A percentile compares a stretch with the other conserved stretches of the same genome.
phyloP scores from a whole-genome alignment of 2,888 invertebrate genomes.

The Rambutsinella grinnellia region DNA sequence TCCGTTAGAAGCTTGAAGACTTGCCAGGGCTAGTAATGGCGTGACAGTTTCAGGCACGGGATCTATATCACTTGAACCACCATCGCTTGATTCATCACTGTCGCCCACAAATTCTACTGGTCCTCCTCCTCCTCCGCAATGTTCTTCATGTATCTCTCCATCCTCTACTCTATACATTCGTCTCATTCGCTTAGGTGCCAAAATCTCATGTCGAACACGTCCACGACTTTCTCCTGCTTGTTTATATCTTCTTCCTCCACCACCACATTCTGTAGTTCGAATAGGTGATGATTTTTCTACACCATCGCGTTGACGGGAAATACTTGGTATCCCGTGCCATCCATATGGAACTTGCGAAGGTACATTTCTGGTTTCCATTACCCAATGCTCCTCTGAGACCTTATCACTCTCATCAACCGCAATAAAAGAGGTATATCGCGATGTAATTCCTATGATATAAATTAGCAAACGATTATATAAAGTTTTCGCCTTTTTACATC shows the following conservation, averaged over 20 bases:
- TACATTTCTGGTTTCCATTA: constrained; percentile 60
- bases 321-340: constrained; percentile 52
- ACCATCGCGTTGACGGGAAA: too few species aligned
- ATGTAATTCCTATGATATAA: constrained; percentile 55
- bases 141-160: not conserved
- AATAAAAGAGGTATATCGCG: constrained; percentile 63
- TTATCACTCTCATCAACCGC: constrained; percentile 52
- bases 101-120: not conserved
- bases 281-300: too few species aligned
- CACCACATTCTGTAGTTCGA: too few species aligned
- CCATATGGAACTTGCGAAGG: constrained; percentile 60
- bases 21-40: constrained; percentile 24
- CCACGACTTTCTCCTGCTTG: too few species aligned
- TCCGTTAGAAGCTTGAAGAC: constrained; percentile 56
- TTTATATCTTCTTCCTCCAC: too few species aligned
- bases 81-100: not conserved
- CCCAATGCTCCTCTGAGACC: constrained; percentile 54
- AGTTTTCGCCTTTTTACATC: too few species aligned
- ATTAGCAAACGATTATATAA: too few species aligned
- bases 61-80: not conserved
- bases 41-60: not conserved
- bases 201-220: too few species aligned
- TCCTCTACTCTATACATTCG: not conserved
- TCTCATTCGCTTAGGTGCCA: not conserved
- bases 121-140: not conserved